Evolutionary conservation across 2,888 invertebrate genomes (phyloP).

Genomic region (Macrophya annulata): DNA sequence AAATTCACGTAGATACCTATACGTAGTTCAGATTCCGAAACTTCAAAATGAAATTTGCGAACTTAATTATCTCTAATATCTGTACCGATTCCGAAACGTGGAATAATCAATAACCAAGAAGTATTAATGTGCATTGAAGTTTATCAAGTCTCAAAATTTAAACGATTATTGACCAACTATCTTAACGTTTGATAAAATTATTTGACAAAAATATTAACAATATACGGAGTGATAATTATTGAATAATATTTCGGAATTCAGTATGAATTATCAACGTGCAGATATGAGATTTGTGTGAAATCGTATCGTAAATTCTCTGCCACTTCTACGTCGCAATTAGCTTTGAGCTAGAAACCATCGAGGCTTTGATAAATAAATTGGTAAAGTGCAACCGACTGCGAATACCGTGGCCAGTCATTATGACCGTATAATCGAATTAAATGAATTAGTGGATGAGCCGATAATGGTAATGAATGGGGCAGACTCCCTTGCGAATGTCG

Average conservation of each 20-base stretch:
- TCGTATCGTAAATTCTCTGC: neutral
- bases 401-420: slow-evolving; percentile 68
- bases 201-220: neutral
- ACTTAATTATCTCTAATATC: neutral
- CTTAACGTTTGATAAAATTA: neutral
- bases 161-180: neutral
- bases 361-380: slow-evolving; percentile 68
- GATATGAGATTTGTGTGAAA: neutral
- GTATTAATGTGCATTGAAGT: neutral
- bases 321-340: slow-evolving; percentile 14
- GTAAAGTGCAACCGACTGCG: slow-evolving; percentile 66
- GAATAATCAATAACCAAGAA: slow-evolving; percentile 1
- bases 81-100: neutral
- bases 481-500: slow-evolving; percentile 5
- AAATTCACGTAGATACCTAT: neutral
- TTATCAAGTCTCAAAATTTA: neutral
- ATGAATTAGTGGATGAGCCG: slow-evolving; percentile 73
- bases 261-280: neutral
- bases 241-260: neutral
- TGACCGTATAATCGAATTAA: slow-evolving; percentile 72
- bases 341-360: slow-evolving; percentile 25
- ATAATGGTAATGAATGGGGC: slow-evolving; percentile 70
- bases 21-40: neutral
- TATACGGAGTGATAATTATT: neutral
- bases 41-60: slow-evolving; percentile 1